Conservation (phyloP, 2,113 vertebrate genomes). For the Herpetotheres cachinnans region DNA sequence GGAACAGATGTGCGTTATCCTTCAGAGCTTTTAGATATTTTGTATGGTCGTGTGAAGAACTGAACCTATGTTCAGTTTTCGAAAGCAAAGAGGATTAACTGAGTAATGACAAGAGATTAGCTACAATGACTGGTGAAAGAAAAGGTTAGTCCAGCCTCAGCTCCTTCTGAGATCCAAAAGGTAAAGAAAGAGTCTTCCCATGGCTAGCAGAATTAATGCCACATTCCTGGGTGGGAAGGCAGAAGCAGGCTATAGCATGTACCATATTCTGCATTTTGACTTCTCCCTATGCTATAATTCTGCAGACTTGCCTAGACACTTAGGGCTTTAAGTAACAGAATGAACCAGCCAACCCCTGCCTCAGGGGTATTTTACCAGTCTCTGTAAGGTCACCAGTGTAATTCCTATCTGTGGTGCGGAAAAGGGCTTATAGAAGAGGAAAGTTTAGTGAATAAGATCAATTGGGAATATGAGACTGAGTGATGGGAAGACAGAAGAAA, state of each 20-base stretch:
- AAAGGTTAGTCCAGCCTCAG: not conserved
- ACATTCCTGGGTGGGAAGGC: not conserved
- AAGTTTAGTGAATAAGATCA: not conserved
- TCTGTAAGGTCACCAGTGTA: not conserved
- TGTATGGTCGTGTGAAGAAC: not conserved
- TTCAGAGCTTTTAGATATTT: not conserved
- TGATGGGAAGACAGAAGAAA: not conserved
- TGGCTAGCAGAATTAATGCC: not conserved
- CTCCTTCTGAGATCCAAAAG: not conserved
- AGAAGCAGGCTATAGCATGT: not conserved
- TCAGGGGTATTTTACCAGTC: not conserved
- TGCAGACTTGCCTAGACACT: not conserved
- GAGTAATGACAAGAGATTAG: not conserved
- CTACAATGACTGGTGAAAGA: not conserved
- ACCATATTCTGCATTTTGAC: not conserved
- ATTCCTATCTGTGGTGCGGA: not conserved
- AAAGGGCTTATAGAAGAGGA: not conserved
- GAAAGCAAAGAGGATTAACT: not conserved
- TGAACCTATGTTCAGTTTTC: not conserved
- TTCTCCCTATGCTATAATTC: not conserved
- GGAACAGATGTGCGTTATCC: not conserved
- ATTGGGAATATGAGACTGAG: not conserved
- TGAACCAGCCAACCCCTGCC: not conserved
- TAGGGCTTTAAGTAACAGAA: not conserved
- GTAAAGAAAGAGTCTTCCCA: not conserved